Conservation (phyloP, 2,888 invertebrate genomes). For the Stramonita haemastoma region DNA sequence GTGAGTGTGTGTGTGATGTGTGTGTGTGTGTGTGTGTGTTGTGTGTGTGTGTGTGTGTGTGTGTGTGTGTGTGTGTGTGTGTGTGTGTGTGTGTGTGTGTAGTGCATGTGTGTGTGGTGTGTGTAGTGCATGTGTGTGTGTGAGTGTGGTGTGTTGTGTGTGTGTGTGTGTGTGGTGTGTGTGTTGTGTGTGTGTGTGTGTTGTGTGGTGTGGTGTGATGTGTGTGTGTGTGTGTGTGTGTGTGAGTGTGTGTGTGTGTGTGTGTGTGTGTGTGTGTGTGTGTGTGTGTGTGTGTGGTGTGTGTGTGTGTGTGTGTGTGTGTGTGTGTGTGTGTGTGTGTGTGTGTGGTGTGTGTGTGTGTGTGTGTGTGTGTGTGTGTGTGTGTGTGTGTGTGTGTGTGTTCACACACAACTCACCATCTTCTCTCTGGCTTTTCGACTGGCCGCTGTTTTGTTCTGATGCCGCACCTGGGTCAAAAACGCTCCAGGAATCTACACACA, state of each 20-base stretch:
- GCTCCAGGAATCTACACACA: constrained; percentile 46
- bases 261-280: too few species aligned
- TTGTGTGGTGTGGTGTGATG: too few species aligned
- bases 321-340: too few species aligned
- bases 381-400: neutral
- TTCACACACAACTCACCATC: constrained; percentile 53
- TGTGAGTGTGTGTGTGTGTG: neutral
- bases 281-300: too few species aligned
- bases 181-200: too few species aligned
- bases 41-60: neutral
- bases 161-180: too few species aligned
- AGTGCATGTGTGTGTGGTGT: too few species aligned
- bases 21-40: too few species aligned
- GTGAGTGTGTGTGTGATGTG: neutral
- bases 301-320: neutral
- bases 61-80: neutral
- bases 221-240: neutral
- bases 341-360: neutral
- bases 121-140: neutral
- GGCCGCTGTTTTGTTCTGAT: constrained; percentile 66
- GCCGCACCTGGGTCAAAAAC: constrained; percentile 61
- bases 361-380: neutral
- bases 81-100: neutral
- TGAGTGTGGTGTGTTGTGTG: too few species aligned
- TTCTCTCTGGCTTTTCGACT: constrained; percentile 61